phyloP scores from a whole-genome alignment of 2,113 vertebrate species.

The Oryctolagus cuniculus region mOryCun1.1 NC_091443.1:57839001-57839500 shows the following conservation, averaged over 20 bases:
- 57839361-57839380: constrained; percentile 36
- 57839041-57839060: constrained; percentile 4
- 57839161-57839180: not conserved
- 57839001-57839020: not conserved
- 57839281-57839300: constrained; percentile 44
- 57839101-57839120: not conserved
- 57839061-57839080: not conserved
- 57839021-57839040: not conserved
- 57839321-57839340: constrained; percentile 9
- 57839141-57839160: not conserved
- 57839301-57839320: not conserved
- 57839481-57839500: not conserved
- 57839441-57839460: not conserved
- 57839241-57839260: not conserved
- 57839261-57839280: not conserved
- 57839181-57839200: not conserved
- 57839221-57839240: constrained; percentile 31
- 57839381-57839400: not conserved
- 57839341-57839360: constrained; percentile 47
- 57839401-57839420: not conserved
- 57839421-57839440: not conserved
- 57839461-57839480: not conserved
- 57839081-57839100: constrained; percentile 30
- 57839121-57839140: not conserved
- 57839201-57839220: constrained; percentile 30